phyloP scores from a whole-genome alignment of 2,797 vertebrate species.

The Tiaroga cobitis region DNA sequence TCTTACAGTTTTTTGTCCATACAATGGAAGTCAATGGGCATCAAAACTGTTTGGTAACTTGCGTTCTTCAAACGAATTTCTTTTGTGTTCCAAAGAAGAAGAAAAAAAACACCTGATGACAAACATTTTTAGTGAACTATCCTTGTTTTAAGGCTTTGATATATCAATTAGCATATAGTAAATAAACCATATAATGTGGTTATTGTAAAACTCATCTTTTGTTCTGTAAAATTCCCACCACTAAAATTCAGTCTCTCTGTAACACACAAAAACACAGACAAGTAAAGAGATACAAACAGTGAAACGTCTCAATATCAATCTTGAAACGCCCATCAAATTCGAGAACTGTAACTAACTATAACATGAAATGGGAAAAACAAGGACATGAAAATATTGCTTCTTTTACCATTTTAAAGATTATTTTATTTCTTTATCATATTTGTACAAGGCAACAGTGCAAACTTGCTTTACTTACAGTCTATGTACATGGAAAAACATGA shows the following conservation, averaged over 20 bases:
- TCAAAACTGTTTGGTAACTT: too few species aligned
- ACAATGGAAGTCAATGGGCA: not conserved
- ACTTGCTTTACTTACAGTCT: not conserved
- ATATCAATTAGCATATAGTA: not conserved
- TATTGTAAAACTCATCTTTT: not conserved
- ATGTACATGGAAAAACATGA: not conserved
- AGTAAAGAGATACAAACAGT: not conserved
- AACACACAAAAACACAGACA: not conserved
- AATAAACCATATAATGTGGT: not conserved
- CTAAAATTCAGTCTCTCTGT: not conserved
- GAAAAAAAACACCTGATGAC: not conserved
- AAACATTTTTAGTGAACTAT: too few species aligned
- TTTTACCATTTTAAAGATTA: not conserved
- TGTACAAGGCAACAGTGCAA: not conserved
- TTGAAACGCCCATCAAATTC: not conserved
- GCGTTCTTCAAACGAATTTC: not conserved
- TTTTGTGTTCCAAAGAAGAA: not conserved
- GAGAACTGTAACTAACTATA: not conserved
- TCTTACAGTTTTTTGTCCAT: not conserved
- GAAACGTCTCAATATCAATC: not conserved
- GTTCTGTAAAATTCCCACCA: not conserved
- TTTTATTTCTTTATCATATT: not conserved
- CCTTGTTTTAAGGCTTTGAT: not conserved
- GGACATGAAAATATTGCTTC: not conserved
- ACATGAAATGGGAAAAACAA: not conserved